phyloP scores from a whole-genome alignment of 2,797 vertebrate species.

The Clarias laeviceps region DNA sequence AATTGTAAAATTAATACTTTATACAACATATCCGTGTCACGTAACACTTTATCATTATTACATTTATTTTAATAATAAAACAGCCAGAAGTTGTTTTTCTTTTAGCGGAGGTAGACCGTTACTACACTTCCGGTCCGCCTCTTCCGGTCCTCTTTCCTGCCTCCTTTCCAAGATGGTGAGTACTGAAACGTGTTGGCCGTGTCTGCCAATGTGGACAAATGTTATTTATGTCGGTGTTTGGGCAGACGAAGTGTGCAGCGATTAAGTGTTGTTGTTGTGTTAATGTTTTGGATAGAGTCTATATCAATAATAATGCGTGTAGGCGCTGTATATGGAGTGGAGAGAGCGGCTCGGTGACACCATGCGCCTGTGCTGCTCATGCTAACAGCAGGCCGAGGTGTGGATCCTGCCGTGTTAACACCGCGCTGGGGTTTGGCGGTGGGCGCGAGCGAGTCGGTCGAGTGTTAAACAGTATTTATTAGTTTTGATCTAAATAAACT shows the following conservation, averaged over 20 bases:
- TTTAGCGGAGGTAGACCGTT: neutral
- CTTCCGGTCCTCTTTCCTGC: slow-evolving; percentile 58
- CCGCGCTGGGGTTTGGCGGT: neutral
- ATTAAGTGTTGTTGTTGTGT: neutral
- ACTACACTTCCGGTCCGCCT: slow-evolving; percentile 33
- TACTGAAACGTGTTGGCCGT: slow-evolving; percentile 12
- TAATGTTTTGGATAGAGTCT: neutral
- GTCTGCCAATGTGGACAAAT: neutral
- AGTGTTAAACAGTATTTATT: neutral
- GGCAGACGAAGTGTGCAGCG: neutral
- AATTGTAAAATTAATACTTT: neutral
- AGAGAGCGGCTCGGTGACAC: neutral
- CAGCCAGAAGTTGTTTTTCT: neutral
- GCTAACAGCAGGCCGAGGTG: slow-evolving; percentile 15
- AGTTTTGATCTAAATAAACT: neutral
- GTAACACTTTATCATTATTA: neutral
- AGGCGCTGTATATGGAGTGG: neutral
- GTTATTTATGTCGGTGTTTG: neutral
- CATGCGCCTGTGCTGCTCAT: slow-evolving; percentile 13
- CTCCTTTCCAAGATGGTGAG: slow-evolving; percentile 58
- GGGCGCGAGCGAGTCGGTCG: neutral
- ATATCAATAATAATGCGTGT: accelerated
- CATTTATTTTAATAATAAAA: neutral
- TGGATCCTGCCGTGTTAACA: neutral
- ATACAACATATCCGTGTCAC: neutral